These are phyloP conservation scores for Telmatochromis sp. DNA, from an alignment of 2,113 vertebrate species.

Conservation along the genomic window DNA sequence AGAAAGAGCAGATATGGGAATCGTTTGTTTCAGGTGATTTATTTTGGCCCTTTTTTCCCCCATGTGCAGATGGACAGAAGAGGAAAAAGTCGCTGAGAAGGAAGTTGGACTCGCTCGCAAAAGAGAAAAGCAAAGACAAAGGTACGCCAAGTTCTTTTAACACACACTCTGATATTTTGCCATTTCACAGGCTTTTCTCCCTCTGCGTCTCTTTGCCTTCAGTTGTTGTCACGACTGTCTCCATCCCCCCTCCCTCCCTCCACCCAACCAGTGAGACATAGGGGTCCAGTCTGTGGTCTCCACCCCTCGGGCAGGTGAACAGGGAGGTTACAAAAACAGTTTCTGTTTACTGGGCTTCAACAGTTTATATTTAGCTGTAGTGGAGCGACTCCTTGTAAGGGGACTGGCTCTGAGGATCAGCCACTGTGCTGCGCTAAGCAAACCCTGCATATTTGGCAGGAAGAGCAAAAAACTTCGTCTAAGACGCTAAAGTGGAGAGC, in stretches of 20 bases:
- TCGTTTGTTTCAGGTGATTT: conserved; percentile 26
- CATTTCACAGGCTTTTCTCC: neutral
- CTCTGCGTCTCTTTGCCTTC: neutral
- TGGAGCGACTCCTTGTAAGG: conserved; percentile 56
- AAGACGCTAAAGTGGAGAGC: neutral
- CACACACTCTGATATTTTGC: neutral
- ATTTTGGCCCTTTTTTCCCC: neutral
- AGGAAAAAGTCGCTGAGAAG: conserved; percentile 93
- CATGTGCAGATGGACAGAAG: conserved; percentile 87
- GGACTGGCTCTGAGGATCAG: conserved; percentile 16
- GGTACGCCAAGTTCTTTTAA: conserved; percentile 64
- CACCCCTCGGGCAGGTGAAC: conserved; percentile 32
- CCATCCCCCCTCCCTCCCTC: neutral
- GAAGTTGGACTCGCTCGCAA: conserved; percentile 91
- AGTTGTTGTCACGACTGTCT: neutral
- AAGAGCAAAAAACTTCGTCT: neutral
- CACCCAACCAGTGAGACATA: neutral
- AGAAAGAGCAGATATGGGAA: conserved; percentile 6
- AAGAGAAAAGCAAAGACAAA: conserved; percentile 96
- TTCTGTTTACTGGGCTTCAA: conserved; percentile 21
- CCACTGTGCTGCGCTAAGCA: neutral
- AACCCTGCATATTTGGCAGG: conserved; percentile 41
- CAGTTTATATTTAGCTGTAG: conserved; percentile 59
- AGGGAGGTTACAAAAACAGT: conserved; percentile 27
- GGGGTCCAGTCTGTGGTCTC: neutral